These are phyloP conservation scores for Boloria euphrosyne DNA, from an alignment of 2,888 invertebrate species.

Conservation along the genomic window DNA sequence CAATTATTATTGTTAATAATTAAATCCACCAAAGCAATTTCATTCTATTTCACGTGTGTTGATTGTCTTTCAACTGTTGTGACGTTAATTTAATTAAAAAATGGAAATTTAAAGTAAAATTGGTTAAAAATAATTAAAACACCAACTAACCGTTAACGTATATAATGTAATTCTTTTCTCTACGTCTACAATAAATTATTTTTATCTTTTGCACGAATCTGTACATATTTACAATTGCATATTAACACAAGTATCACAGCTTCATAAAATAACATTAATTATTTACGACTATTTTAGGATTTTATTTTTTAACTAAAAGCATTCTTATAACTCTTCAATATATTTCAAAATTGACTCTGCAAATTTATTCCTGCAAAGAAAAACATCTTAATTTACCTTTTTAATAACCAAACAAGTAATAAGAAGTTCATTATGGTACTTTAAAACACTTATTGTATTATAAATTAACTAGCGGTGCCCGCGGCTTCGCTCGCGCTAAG, in stretches of 20 bases:
- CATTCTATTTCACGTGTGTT: background rate
- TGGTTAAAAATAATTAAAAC: conserved; percentile 16
- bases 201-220: conserved; percentile 49
- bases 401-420: background rate
- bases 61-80: background rate
- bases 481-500: no score
- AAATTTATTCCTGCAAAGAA: conserved; percentile 28
- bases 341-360: conserved; percentile 17
- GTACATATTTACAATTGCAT: conserved; percentile 63
- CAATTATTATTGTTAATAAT: conserved; percentile 6
- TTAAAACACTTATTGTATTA: no score
- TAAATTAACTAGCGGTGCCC: no score
- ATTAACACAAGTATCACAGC: conserved; percentile 68
- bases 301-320: conserved; percentile 10
- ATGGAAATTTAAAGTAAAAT: conserved; percentile 1
- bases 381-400: conserved; percentile 23
- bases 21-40: background rate
- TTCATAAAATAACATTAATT: conserved; percentile 47
- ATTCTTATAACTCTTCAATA: conserved; percentile 22
- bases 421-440: no score
- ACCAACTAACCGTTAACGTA: conserved; percentile 50
- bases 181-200: conserved; percentile 64
- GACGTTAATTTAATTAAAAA: conserved; percentile 2
- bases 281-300: conserved; percentile 21
- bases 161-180: conserved; percentile 56